Evolutionary conservation across 2,113 vertebrate species (phyloP), one percentile per base, ranked within the genome.

Genomic region (Ammodytes dubius): DNA sequence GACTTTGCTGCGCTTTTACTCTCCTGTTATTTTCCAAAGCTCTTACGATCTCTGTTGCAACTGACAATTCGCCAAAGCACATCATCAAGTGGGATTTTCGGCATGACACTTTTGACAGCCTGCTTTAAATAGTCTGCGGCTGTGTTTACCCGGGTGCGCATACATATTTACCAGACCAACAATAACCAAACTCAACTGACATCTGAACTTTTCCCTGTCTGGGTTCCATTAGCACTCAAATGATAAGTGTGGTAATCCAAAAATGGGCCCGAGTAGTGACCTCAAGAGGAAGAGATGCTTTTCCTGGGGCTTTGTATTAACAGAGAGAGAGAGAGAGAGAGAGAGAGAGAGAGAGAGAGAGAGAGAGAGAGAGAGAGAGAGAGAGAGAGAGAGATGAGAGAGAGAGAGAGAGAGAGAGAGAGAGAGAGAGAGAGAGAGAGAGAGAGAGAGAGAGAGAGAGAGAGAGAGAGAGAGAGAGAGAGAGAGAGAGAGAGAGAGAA

Each of bases 151-250:
- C 7, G 43, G 61, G 47, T 40, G 59, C 2, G 15, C 40, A 27
- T 50, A 67, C 64, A 8, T 86, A 70, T 89, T 93, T 83, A 79
- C 79, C 47, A 67, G 68, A 79, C 82, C 81, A 11, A 72, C 80
- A 74, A 68, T 60, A 56, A 53, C 46, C 45, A 40, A 67, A 43
- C 19, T 76, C 70, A 37, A 74, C 76, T 74, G 84, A 88, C 84
- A 86, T 85, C 84, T 80, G 77, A 79, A 76, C 14, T 70, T 82
- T 60, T 82, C 81, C 70, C 72, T 84, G 78, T 74, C 52, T 54
- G 59, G 61, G 56, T 77, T 7, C 61, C 61, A 87, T 82, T 77
- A 57, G 50, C 58, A 47, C 57, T 74, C 15, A 8, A 40, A 42
- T 80, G 70, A 81, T 80, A 72, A 89, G 81, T 77, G 76, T 50